phyloP scores from a whole-genome alignment of 2,113 vertebrate species.

The Anarhynchus alexandrinus region DNA sequence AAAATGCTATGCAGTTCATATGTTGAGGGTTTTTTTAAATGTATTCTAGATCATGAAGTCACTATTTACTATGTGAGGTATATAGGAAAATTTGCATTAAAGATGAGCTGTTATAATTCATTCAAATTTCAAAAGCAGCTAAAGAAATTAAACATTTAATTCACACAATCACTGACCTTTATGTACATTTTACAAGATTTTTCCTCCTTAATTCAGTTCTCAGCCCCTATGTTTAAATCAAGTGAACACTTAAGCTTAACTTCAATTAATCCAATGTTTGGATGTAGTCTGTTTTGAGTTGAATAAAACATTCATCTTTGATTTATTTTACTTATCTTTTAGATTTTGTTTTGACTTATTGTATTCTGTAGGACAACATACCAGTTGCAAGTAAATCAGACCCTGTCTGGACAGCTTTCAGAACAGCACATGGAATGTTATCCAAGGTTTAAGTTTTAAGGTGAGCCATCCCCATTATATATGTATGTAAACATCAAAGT shows the following conservation, averaged over 20 bases:
- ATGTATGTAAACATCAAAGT: neutral
- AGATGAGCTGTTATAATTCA: neutral
- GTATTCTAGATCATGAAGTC: neutral
- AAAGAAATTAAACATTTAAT: neutral
- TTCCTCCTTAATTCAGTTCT: neutral
- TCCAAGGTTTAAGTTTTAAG: neutral
- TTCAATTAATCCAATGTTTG: neutral
- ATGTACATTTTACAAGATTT: neutral
- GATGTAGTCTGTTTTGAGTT: neutral
- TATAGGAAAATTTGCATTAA: neutral
- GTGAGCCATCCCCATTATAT: neutral
- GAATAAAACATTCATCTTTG: neutral
- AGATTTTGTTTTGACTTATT: neutral
- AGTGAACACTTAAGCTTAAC: neutral
- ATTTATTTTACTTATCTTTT: neutral
- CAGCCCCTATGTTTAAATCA: neutral
- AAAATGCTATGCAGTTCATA: neutral
- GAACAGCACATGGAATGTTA: neutral
- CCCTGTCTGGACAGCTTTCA: neutral
- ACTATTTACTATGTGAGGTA: neutral
- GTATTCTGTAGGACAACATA: neutral
- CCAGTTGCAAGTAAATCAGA: neutral
- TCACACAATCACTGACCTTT: neutral
- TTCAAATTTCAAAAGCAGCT: neutral
- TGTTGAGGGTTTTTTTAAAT: neutral